A percentile compares a stretch with the other conserved stretches of the same genome.
These are phyloP conservation scores for Archips crataeganus DNA, from an alignment of 2,888 invertebrate species.

Conservation along the genomic window DNA sequence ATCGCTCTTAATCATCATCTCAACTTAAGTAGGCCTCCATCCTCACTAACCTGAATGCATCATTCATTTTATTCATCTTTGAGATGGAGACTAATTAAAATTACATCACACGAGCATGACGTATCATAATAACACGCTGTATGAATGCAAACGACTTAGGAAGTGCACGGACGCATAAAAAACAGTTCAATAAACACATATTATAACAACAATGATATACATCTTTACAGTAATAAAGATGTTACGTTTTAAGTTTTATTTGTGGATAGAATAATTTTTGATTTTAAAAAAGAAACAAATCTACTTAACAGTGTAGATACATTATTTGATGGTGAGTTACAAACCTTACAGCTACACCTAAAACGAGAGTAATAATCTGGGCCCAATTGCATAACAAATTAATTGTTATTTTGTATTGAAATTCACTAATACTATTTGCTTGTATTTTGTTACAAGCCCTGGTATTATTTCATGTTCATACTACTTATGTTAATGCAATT, in stretches of 20 bases:
- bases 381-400: no score
- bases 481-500: no score
- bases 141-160: conserved; percentile 48
- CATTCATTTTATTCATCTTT: conserved; percentile 19
- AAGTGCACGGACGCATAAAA: conserved; percentile 50
- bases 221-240: conserved; percentile 32
- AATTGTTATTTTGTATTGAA: no score
- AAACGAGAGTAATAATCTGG: no score
- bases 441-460: no score
- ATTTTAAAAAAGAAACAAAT: no score
- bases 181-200: conserved; percentile 44
- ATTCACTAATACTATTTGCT: no score
- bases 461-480: no score
- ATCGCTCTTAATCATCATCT: conserved; percentile 1
- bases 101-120: conserved; percentile 40
- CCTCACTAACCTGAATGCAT: conserved; percentile 29
- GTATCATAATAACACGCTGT: conserved; percentile 45
- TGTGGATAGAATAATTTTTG: neutral
- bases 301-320: no score
- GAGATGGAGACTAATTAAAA: conserved; percentile 29
- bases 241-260: neutral
- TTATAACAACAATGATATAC: conserved; percentile 44
- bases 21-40: conserved; percentile 18
- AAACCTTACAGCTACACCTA: no score
- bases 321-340: no score